Percentiles rank a stretch among this genome's conserved stretches.
Evolutionary conservation across 1,140 invertebrate genomes (phyloP).

Genomic region (Bombus polaris): DNA sequence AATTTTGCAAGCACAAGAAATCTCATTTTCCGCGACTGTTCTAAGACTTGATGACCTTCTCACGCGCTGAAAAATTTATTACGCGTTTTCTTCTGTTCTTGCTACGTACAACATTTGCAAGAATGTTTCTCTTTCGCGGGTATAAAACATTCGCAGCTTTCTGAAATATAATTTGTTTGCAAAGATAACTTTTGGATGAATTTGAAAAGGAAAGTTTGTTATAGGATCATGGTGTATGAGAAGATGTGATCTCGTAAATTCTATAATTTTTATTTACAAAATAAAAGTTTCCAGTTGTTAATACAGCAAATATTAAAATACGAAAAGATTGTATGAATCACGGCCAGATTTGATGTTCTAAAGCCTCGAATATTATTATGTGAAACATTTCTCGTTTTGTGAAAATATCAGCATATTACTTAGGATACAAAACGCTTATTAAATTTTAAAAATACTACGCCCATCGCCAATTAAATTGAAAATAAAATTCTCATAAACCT

Average conservation of each 20-base stretch:
- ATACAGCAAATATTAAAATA: neutral
- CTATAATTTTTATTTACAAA: neutral
- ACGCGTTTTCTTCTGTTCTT: slow-evolving; percentile 43
- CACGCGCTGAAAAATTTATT: slow-evolving; percentile 51
- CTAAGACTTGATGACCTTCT: slow-evolving; percentile 11
- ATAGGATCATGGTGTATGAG: neutral
- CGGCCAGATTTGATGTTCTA: too few species aligned
- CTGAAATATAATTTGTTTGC: neutral
- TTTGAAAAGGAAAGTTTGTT: neutral
- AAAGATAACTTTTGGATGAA: neutral
- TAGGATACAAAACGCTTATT: neutral
- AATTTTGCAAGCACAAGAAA: slow-evolving; percentile 60
- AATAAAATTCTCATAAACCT: neutral
- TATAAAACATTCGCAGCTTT: neutral
- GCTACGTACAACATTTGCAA: slow-evolving; percentile 10
- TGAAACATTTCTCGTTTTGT: too few species aligned
- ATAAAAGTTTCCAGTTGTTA: neutral
- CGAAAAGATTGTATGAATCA: too few species aligned
- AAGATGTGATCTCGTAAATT: too few species aligned
- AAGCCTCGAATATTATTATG: too few species aligned
- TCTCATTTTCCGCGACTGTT: slow-evolving; percentile 55
- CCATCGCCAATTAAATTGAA: neutral
- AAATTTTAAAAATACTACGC: too few species aligned
- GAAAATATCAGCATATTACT: neutral
- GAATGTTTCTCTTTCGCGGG: neutral